These are phyloP conservation scores for Saxidomus purpurata DNA, from an alignment of 1,140 invertebrate genomes.

Conservation along the genomic window DNA sequence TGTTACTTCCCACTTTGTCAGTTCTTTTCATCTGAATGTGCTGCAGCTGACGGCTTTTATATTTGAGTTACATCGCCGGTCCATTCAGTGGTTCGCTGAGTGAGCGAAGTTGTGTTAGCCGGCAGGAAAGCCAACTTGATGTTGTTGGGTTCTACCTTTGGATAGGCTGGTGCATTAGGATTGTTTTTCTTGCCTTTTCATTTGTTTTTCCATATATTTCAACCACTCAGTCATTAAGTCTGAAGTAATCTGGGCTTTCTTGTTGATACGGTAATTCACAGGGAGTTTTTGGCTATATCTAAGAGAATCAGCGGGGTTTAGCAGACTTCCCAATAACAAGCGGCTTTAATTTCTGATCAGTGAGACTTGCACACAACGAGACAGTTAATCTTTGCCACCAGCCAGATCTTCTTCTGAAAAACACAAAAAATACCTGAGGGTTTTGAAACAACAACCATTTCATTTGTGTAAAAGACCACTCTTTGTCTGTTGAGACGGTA, in stretches of 20 bases:
- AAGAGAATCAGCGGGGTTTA: not conserved
- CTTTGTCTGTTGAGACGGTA: no score
- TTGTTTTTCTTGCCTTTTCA: not conserved
- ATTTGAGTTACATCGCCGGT: slow-evolving; percentile 66
- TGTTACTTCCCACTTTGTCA: not conserved
- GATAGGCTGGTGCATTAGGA: not conserved
- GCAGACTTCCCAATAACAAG: not conserved
- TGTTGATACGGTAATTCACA: not conserved
- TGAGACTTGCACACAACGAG: no score
- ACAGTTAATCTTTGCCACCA: no score
- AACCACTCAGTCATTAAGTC: not conserved
- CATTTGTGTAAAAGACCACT: no score
- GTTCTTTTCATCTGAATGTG: slow-evolving; percentile 7
- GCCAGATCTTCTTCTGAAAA: no score
- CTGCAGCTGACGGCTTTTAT: not conserved
- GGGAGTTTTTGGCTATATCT: not conserved
- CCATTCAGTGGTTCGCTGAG: slow-evolving; percentile 72
- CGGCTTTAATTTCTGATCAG: not conserved
- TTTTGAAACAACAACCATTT: no score
- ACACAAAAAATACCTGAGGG: no score
- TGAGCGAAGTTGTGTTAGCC: slow-evolving; percentile 67
- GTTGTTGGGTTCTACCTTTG: not conserved
- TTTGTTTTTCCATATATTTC: not conserved
- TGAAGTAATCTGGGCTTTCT: not conserved
- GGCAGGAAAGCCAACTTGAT: slow-evolving; percentile 60